phyloP scores from a whole-genome alignment of 2,888 invertebrate genomes.

The Hydriomena furcata region DNA sequence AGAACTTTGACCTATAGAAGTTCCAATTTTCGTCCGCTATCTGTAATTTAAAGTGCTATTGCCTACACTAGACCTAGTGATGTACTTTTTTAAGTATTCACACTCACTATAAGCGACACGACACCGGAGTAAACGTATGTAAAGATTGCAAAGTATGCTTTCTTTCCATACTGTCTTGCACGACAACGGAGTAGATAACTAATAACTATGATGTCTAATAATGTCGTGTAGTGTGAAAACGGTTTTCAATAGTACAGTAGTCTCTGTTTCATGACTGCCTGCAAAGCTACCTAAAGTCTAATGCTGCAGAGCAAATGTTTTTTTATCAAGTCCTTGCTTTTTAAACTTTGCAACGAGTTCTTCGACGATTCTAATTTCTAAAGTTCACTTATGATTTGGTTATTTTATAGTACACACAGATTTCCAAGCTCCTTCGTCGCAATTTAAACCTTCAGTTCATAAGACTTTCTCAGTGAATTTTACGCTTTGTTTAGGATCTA shows the following conservation, averaged over 20 bases:
- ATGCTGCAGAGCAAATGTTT: too few relatives aligned
- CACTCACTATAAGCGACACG: too few relatives aligned
- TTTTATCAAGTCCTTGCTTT: constrained; percentile 29
- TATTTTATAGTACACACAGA: constrained; percentile 37
- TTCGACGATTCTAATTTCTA: constrained; percentile 22
- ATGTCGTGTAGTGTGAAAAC: too few relatives aligned
- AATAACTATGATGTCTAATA: too few relatives aligned
- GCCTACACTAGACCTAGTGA: constrained; percentile 39
- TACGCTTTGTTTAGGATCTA: constrained; percentile 17
- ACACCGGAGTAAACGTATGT: too few relatives aligned
- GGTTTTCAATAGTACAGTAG: too few relatives aligned
- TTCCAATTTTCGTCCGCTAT: constrained; percentile 11
- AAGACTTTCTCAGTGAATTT: constrained; percentile 16
- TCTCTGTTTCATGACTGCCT: too few relatives aligned
- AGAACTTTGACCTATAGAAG: constrained; percentile 13
- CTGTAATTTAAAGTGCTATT: constrained; percentile 38
- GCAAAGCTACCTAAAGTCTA: too few relatives aligned
- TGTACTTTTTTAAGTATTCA: constrained; percentile 21
- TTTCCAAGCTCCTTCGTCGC: constrained; percentile 18
- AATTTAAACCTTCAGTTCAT: constrained; percentile 13
- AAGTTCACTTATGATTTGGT: constrained; percentile 28
- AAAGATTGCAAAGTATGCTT: too few relatives aligned
- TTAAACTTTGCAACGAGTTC: constrained; percentile 29
- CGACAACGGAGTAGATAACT: too few relatives aligned
- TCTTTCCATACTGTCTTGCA: too few relatives aligned